Evolutionary conservation across 2,888 invertebrate genomes (phyloP).

Genomic region (Pteria penguin): DNA sequence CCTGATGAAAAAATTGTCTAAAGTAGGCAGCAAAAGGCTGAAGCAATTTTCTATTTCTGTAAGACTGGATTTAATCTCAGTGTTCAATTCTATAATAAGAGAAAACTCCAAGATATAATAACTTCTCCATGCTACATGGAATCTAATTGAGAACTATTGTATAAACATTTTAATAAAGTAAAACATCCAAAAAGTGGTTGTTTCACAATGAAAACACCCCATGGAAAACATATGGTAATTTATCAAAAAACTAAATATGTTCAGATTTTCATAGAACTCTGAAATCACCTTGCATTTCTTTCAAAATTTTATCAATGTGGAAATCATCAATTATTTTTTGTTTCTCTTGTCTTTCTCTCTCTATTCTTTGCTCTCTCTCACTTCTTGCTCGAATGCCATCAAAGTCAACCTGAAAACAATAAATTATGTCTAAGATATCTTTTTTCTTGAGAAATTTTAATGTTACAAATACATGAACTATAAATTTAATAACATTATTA

Average conservation of each 20-base stretch:
- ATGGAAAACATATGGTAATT: no score
- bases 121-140: background rate
- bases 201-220: no score
- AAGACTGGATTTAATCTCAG: constrained; percentile 75
- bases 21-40: constrained; percentile 79
- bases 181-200: no score
- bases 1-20: constrained; percentile 71
- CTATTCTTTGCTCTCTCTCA: constrained; percentile 71
- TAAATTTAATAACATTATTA: no score
- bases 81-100: constrained; percentile 56
- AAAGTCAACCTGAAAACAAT: constrained; percentile 80
- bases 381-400: constrained; percentile 75
- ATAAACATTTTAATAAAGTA: no score
- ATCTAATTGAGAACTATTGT: background rate
- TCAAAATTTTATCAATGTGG: constrained; percentile 71
- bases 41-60: constrained; percentile 80
- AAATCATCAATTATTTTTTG: constrained; percentile 66
- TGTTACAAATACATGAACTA: no score
- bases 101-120: background rate
- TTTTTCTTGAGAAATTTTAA: no score
- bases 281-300: constrained; percentile 74
- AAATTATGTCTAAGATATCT: no score
- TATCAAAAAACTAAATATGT: no score
- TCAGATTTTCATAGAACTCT: background rate
- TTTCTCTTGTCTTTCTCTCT: constrained; percentile 72